Conservation (phyloP, 2,113 vertebrate species). For the Cyphomyrus discorhynchus region DNA sequence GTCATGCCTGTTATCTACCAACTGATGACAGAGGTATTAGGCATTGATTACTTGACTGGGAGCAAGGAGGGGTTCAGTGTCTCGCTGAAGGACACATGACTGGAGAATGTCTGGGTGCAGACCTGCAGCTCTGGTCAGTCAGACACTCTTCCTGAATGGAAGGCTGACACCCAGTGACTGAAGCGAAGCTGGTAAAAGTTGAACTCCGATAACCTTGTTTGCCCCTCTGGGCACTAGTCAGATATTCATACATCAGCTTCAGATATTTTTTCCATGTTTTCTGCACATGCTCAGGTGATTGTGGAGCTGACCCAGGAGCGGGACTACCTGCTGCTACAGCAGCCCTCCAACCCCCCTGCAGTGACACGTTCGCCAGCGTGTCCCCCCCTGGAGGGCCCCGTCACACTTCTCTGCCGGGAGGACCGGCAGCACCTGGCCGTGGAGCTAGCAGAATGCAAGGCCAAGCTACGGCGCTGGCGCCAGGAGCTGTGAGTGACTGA, state of each 20-base stretch:
- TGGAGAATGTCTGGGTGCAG: background rate
- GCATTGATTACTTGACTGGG: background rate
- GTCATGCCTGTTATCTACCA: background rate
- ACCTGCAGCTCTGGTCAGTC: background rate
- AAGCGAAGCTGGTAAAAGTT: background rate
- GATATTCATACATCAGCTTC: background rate
- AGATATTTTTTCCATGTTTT: background rate
- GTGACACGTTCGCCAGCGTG: slow-evolving; percentile 52
- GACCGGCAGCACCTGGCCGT: slow-evolving; percentile 83
- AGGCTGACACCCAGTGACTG: background rate
- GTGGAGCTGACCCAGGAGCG: slow-evolving; percentile 85
- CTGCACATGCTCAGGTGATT: slow-evolving; percentile 62
- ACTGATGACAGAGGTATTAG: background rate
- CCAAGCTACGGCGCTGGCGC: slow-evolving; percentile 74
- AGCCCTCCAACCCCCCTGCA: slow-evolving; percentile 56
- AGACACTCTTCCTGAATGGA: background rate
- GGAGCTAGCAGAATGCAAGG: slow-evolving; percentile 84
- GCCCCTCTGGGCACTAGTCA: background rate
- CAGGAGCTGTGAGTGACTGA: slow-evolving; percentile 82
- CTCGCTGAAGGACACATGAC: background rate
- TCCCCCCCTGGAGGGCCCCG: slow-evolving; percentile 62
- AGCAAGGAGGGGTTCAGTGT: background rate
- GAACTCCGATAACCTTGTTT: background rate
- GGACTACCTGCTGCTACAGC: slow-evolving; percentile 69
- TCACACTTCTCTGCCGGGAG: slow-evolving; percentile 58